Evolutionary conservation across 2,797 vertebrate species (phyloP).

Genomic region (Anguilla pacifica): DNA sequence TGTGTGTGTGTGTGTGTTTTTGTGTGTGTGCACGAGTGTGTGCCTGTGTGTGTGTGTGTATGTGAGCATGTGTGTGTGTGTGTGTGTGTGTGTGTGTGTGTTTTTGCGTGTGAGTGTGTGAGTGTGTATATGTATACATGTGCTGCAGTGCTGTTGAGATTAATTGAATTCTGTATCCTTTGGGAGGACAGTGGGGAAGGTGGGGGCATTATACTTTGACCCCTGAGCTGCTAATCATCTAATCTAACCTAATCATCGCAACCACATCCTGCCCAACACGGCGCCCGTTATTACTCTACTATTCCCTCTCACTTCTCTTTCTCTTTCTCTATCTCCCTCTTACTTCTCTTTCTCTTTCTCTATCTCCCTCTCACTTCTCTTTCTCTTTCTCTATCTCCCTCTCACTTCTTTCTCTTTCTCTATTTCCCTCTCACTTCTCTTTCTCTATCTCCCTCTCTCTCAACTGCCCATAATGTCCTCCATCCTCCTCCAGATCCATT

Average conservation of each 20-base stretch:
- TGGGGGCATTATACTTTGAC: conserved; percentile 12
- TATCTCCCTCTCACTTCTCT: conserved; percentile 22
- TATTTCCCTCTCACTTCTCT: conserved; percentile 19
- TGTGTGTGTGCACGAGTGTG: neutral
- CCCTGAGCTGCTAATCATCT: conserved; percentile 45
- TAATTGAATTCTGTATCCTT: conserved; percentile 20
- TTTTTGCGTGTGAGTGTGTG: no score
- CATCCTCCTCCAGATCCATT: neutral
- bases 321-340: conserved; percentile 27
- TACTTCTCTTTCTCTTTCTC: conserved; percentile 13
- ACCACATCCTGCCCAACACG: conserved; percentile 28
- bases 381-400: conserved; percentile 26
- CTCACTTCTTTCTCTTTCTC: neutral
- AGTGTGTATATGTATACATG: neutral
- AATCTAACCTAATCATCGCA: conserved; percentile 40
- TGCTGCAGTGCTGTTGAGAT: conserved; percentile 23
- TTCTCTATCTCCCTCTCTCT: conserved; percentile 29
- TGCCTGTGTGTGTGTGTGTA: conserved; percentile 18
- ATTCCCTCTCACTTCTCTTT: neutral
- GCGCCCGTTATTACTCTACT: conserved; percentile 14
- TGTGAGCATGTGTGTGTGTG: no score
- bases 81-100: no score
- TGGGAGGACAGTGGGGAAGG: conserved; percentile 20
- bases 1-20: no score
- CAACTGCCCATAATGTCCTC: neutral